Evolutionary conservation across 2,797 vertebrate species (phyloP).

Genomic region (Salmo trutta): DNA sequence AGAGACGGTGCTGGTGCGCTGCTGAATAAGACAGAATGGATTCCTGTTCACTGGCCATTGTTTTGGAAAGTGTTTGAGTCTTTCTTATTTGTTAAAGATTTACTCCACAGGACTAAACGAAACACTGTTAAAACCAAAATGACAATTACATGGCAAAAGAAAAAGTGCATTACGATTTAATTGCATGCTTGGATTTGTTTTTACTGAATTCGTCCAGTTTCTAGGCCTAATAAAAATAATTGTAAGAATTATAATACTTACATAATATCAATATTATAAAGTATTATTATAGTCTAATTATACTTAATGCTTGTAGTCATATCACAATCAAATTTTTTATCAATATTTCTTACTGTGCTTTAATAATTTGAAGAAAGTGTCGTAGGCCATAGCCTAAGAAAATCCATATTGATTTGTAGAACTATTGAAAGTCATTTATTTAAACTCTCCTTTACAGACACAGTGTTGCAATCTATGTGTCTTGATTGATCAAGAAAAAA

Average conservation of each 20-base stretch:
- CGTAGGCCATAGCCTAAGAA: background rate
- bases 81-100: background rate
- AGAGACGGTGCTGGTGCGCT: background rate
- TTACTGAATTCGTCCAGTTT: background rate
- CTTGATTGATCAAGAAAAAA: slow-evolving; percentile 45
- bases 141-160: background rate
- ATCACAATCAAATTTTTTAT: too few relatives aligned
- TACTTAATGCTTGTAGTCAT: background rate
- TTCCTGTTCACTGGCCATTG: background rate
- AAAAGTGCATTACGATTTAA: background rate
- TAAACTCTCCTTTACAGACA: background rate
- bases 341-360: background rate
- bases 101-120: background rate
- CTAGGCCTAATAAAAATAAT: background rate
- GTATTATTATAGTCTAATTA: background rate
- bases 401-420: background rate
- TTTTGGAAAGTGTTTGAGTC: background rate
- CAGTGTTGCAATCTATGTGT: slow-evolving; percentile 34
- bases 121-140: background rate
- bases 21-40: background rate
- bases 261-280: background rate
- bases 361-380: background rate
- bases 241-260: background rate
- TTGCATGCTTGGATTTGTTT: background rate
- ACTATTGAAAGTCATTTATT: slow-evolving; percentile 13